Evolutionary conservation across 1,140 invertebrate species (phyloP), one percentile per base, ranked within the genome.

Genomic region (Diorhabda carinulata): DNA sequence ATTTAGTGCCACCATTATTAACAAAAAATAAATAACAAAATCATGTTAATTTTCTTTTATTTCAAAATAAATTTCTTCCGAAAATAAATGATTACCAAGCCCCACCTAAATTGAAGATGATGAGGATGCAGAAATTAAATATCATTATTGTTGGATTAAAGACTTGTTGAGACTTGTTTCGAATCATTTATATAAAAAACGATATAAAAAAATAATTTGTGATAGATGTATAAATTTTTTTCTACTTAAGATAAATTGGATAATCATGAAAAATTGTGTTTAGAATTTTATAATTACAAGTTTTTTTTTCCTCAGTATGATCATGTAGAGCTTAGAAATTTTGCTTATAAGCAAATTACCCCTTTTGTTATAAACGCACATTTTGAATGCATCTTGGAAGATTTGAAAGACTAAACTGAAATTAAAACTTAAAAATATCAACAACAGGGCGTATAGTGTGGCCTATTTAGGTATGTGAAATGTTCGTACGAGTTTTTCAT

Each of bases 31-130:
- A 64, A 56, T n/a, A 52, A 5, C n/a, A 64, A 6, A 42, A 3
- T 4, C 61, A 63, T 45, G 3, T 63, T 0, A 63, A 63, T 63
- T 52, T 64, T 3, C 47, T 64, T 47, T 25, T 64, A 41, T 25
- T 52, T 52, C 44, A 64, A 45, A 10, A 64, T 45, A 40, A 60
- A 60, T 64, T 52, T 52, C 10, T 64, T 64, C 62, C 62, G 25
- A 64, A 64, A 25, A 3, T 64, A 25, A 64, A 64, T 45, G 45
- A 64, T 6, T 64, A 52, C 40, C n/a, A 64, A 9, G 47, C 9
- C 52, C 62, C 47, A 10, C 43, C 45, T n/a, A 40, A 25, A 25
- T 25, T 25, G 25, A 4, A 5, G 61, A 63, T 9, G 61, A 52
- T 8, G 43, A 45, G 6, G 43, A 45, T n/a, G 10, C 10, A 4